phyloP scores from a whole-genome alignment of 2,888 invertebrate genomes.

The Brachycybe producta region DNA sequence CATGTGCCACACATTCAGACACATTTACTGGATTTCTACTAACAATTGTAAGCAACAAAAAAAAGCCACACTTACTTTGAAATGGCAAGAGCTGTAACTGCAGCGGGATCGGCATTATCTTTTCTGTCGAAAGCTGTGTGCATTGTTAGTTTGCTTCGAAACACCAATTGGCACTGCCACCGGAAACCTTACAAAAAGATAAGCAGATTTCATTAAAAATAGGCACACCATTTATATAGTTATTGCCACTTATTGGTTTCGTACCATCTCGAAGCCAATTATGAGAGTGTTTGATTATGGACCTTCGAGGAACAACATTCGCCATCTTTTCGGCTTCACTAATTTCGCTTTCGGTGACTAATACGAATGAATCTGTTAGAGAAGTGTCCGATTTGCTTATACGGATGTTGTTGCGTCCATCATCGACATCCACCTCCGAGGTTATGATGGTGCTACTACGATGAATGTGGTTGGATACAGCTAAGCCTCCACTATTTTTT shows the following conservation, averaged over 20 bases:
- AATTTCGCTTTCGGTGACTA: conserved; percentile 42
- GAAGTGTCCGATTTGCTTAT: conserved; percentile 78
- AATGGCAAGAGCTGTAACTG: conserved; percentile 84
- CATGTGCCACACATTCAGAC: no score
- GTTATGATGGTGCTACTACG: conserved; percentile 25
- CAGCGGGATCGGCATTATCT: conserved; percentile 93
- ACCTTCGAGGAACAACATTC: conserved; percentile 13
- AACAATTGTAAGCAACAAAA: no score
- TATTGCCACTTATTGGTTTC: neutral
- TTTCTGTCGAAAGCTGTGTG: conserved; percentile 92
- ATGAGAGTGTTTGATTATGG: conserved; percentile 32
- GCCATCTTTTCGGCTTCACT: conserved; percentile 28
- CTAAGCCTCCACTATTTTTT: conserved; percentile 39
- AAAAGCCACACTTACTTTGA: conserved; percentile 66
- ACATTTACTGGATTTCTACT: no score
- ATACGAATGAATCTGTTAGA: conserved; percentile 76
- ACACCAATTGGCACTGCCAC: conserved; percentile 83
- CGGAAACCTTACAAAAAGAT: conserved; percentile 47
- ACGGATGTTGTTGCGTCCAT: conserved; percentile 24
- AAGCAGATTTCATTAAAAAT: neutral
- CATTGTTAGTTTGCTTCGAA: conserved; percentile 92
- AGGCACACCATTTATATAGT: neutral
- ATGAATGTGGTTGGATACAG: conserved; percentile 18
- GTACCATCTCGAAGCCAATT: conserved; percentile 38
- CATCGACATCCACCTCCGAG: conserved; percentile 23